phyloP scores from a whole-genome alignment of 2,888 invertebrate species.

The Synergus umbraculus region DNA sequence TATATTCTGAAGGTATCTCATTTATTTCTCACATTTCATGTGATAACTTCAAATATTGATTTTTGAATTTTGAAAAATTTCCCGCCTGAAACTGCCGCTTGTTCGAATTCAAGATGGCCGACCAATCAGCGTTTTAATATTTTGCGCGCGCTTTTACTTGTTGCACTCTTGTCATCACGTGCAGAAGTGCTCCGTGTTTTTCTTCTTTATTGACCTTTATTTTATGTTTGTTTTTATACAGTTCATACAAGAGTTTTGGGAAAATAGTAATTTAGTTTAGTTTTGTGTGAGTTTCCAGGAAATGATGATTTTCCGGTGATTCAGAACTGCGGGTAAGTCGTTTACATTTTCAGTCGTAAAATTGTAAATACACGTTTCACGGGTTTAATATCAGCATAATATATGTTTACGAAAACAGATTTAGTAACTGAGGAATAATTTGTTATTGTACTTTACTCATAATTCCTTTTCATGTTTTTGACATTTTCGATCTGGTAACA shows the following conservation, averaged over 20 bases:
- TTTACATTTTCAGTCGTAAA: background rate
- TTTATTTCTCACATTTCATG: background rate
- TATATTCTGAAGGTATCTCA: too few relatives aligned
- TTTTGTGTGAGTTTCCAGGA: background rate
- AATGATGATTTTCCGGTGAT: background rate
- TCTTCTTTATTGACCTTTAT: background rate
- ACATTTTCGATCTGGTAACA: background rate
- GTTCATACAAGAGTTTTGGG: background rate
- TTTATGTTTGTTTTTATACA: background rate
- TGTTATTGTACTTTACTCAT: background rate
- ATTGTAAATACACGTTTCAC: background rate
- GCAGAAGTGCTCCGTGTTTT: background rate
- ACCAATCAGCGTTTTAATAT: background rate
- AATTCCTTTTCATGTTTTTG: background rate
- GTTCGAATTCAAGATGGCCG: background rate
- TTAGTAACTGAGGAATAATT: background rate
- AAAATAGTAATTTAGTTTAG: background rate
- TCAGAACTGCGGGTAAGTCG: background rate
- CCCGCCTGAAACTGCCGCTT: background rate
- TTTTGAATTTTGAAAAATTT: background rate
- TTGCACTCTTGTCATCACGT: background rate
- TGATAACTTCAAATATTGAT: background rate
- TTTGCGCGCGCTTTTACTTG: constrained; percentile 1
- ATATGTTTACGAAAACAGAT: background rate
- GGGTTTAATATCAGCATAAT: background rate